Conservation (phyloP, 2,113 vertebrate species). For the Rhegmatorhina hoffmannsi region DNA sequence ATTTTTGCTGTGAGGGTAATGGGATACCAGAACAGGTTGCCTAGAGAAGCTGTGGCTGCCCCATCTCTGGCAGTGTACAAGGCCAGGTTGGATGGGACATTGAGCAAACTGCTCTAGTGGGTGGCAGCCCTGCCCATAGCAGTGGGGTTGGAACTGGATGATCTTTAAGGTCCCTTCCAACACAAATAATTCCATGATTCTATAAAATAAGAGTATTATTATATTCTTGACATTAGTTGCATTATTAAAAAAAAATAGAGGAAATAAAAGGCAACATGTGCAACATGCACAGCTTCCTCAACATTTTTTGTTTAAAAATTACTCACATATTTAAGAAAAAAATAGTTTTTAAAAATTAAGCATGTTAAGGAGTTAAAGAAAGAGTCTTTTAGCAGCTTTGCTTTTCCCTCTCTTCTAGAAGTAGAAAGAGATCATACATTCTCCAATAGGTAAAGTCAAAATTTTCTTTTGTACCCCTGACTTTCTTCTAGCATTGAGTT, state of each 20-base stretch:
- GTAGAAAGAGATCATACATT: too few relatives aligned
- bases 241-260: background rate
- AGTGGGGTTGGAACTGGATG: background rate
- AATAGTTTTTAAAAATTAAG: background rate
- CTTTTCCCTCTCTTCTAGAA: too few relatives aligned
- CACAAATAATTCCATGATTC: background rate
- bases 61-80: background rate
- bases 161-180: background rate
- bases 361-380: background rate
- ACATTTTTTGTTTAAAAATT: background rate
- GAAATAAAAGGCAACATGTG: background rate
- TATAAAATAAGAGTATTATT: background rate
- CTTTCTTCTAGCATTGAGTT: background rate
- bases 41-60: background rate
- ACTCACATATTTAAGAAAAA: background rate
- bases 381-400: too few relatives aligned
- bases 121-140: too few relatives aligned
- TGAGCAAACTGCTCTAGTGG: background rate
- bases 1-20: background rate
- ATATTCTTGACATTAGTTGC: background rate
- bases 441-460: too few relatives aligned
- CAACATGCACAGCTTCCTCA: background rate
- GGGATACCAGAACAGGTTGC: background rate
- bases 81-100: background rate
- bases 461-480: background rate